Evolutionary conservation across 2,113 vertebrate genomes (phyloP).

Genomic region (Cranoglanis bouderius): DNA sequence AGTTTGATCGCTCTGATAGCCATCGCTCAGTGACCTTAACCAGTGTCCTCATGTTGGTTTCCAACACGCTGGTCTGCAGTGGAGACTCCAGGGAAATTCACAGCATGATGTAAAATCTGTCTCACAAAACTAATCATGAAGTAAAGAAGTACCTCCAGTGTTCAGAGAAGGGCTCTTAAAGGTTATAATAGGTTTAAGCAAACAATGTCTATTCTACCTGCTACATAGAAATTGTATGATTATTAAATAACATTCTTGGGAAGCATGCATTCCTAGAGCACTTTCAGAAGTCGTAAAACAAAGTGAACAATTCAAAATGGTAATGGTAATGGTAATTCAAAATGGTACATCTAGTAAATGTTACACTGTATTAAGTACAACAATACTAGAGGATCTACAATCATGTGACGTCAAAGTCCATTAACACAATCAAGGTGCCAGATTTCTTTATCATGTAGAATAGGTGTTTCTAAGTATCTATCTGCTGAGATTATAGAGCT

Average conservation of each 20-base stretch:
- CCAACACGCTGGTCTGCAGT: constrained; percentile 31
- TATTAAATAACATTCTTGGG: neutral
- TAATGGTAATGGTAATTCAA: too few species aligned
- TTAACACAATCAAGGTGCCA: constrained; percentile 14
- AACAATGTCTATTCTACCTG: neutral
- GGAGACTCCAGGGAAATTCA: constrained; percentile 46
- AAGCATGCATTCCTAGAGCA: neutral
- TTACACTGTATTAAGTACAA: neutral
- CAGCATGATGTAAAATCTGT: constrained; percentile 36
- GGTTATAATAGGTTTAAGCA: neutral
- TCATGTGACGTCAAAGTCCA: constrained; percentile 21
- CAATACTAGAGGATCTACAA: neutral
- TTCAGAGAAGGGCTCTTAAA: constrained; percentile 34
- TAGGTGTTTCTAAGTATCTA: constrained; percentile 28
- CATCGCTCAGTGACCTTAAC: constrained; percentile 25
- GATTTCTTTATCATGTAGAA: constrained; percentile 32
- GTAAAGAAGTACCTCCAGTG: constrained; percentile 54
- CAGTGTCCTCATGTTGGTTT: constrained; percentile 36
- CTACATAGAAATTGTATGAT: neutral
- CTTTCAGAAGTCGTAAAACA: neutral
- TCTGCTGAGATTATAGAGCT: constrained; percentile 26
- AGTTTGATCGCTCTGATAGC: constrained; percentile 14
- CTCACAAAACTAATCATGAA: constrained; percentile 45
- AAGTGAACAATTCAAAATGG: neutral
- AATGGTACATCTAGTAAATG: neutral